Conservation (phyloP, 2,113 vertebrate genomes). For the Carlito syrichta region DNA sequence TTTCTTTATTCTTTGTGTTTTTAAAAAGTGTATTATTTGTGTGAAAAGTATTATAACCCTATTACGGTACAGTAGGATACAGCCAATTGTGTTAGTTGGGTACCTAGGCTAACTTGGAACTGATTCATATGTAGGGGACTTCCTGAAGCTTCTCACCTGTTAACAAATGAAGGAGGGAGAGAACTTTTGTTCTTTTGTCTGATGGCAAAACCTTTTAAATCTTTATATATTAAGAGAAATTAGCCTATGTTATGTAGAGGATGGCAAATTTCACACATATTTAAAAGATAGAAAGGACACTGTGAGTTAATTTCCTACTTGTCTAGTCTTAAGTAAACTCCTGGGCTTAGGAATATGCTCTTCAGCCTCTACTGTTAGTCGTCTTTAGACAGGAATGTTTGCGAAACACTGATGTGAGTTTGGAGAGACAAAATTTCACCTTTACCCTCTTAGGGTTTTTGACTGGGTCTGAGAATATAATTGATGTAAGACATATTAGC, state of each 20-base stretch:
- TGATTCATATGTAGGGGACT: too few relatives aligned
- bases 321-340: background rate
- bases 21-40: too few relatives aligned
- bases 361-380: background rate
- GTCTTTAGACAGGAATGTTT: background rate
- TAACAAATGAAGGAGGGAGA: background rate
- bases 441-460: background rate
- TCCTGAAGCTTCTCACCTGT: background rate
- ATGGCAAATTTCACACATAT: background rate
- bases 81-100: too few relatives aligned
- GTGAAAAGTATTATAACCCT: too few relatives aligned
- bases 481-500: background rate
- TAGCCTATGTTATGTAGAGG: background rate
- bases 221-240: background rate
- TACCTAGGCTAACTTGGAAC: too few relatives aligned
- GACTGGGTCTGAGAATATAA: background rate
- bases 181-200: background rate
- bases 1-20: too few relatives aligned
- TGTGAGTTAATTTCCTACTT: background rate
- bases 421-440: background rate
- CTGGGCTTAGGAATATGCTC: background rate
- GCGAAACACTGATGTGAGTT: background rate
- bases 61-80: too few relatives aligned
- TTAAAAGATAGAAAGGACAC: background rate
- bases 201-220: background rate